These are phyloP conservation scores for Epizoanthus stellaris DNA, from an alignment of 92 coral and sea anemone species.

Conservation along the genomic window DNA sequence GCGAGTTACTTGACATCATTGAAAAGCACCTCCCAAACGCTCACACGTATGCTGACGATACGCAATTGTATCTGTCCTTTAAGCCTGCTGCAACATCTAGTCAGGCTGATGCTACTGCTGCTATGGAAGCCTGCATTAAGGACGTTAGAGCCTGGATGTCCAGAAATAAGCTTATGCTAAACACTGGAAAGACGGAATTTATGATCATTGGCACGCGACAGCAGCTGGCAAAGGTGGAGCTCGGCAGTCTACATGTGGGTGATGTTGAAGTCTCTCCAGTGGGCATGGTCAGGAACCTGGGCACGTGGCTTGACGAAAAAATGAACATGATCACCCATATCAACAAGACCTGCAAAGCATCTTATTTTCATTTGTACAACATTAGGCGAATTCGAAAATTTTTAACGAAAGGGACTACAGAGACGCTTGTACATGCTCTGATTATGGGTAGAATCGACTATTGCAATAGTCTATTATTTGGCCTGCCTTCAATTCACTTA, in stretches of 20 bases:
- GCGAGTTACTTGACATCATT: conserved; percentile 39
- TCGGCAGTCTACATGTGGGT: not conserved
- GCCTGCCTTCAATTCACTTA: conserved; percentile 9
- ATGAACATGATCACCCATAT: conserved; percentile 20
- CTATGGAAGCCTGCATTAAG: conserved; percentile 23
- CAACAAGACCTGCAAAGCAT: conserved; percentile 22
- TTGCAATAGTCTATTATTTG: conserved; percentile 20
- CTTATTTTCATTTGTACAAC: conserved; percentile 22
- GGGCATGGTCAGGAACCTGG: not conserved
- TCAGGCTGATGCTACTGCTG: conserved; percentile 30
- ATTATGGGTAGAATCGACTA: conserved; percentile 24
- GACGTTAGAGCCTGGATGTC: conserved; percentile 18
- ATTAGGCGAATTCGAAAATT: conserved; percentile 28
- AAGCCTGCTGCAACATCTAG: not conserved
- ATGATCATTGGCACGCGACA: conserved; percentile 5
- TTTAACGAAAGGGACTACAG: conserved; percentile 1
- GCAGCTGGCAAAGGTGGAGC: not conserved
- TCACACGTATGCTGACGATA: conserved; percentile 47
- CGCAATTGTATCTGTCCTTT: conserved; percentile 30
- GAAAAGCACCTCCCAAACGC: conserved; percentile 47
- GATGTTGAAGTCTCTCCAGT: not conserved
- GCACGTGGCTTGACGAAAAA: conserved; percentile 13
- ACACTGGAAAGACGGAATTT: conserved; percentile 4
- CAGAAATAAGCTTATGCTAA: not conserved
- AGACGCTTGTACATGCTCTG: conserved; percentile 25